Base-by-base conservation (phyloP, 2,113 vertebrate species). In the Lasiurus borealis region DNA sequence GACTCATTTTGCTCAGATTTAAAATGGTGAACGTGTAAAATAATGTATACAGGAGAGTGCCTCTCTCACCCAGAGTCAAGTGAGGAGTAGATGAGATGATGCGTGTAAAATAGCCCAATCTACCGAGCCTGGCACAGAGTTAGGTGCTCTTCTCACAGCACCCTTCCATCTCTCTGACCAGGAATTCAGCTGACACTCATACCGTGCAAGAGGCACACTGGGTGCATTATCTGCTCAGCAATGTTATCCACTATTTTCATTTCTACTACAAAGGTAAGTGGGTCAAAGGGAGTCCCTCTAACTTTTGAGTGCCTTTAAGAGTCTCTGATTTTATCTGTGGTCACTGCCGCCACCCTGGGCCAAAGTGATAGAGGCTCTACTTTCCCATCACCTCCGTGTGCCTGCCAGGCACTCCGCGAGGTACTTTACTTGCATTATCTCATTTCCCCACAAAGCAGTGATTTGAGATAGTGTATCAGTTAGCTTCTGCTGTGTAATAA, bases 401-500 rank as follows among this genome's bases (percentile, higher is more conserved):
- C 29, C 27, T 29, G 48, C n/a, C 27, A 75, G 90, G 76, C 59
- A 50, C 48, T 50, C 31, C 1, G 11, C 66, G 40, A 36, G 34
- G 62, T 11, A 10, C 16, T 90, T 78, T 46, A 31, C 29, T 62
- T 57, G 29, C 44, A 76, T 82, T 64, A 21, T 13, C 44, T 88
- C 94, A 59, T 36, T 77, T 77, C 62, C 59, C 64, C 71, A 54
- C 13, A 15, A 1, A 29, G 66, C 11, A n/a, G 8, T 27, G 36
- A 64, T 78, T 8, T 5, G 7, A 59, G 82, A 73, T 2, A 15
- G 40, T 93, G 76, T 92, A 90, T 81, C 81, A 31, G 94, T 93
- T 85, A 95, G 97, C 81, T 73, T 86, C 76, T 21, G 94, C 94
- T 75, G 90, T 18, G 18, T 96, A 95, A 96, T 72, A 95, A 96